phyloP scores from a whole-genome alignment of 2,888 invertebrate species.

The Plusia festucae region DNA sequence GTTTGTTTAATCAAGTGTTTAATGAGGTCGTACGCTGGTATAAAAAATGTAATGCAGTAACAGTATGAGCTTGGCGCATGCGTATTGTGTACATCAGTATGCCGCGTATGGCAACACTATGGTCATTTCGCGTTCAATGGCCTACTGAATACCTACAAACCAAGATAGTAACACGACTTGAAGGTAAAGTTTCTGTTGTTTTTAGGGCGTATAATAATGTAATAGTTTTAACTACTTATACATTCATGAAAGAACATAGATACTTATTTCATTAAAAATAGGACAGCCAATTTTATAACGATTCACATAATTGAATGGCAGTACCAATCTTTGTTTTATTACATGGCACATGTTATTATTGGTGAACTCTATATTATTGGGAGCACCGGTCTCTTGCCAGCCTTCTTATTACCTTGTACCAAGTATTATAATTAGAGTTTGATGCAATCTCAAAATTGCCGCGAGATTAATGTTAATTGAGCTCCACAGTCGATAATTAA shows the following conservation, averaged over 20 bases:
- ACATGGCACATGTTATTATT: too few species aligned
- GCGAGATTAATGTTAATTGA: constrained; percentile 29
- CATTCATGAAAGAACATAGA: too few species aligned
- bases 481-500: constrained; percentile 21
- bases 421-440: constrained; percentile 5
- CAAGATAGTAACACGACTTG: constrained; percentile 26
- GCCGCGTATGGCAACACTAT: constrained; percentile 48
- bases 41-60: constrained; percentile 27
- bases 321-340: too few species aligned
- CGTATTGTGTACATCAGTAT: constrained; percentile 42
- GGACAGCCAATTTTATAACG: too few species aligned
- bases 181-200: neutral
- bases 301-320: too few species aligned
- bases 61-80: constrained; percentile 31
- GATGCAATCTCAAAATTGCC: constrained; percentile 11
- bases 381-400: neutral
- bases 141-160: constrained; percentile 39
- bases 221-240: too few species aligned
- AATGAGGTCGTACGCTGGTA: constrained; percentile 24
- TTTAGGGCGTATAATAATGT: neutral
- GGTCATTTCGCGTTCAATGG: constrained; percentile 51
- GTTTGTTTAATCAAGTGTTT: constrained; percentile 18
- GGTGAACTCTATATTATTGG: too few species aligned
- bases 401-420: neutral
- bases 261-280: too few species aligned